These are phyloP conservation scores for Neoitamus cyanurus DNA, from an alignment of 2,888 invertebrate species.

Conservation along the genomic window DNA sequence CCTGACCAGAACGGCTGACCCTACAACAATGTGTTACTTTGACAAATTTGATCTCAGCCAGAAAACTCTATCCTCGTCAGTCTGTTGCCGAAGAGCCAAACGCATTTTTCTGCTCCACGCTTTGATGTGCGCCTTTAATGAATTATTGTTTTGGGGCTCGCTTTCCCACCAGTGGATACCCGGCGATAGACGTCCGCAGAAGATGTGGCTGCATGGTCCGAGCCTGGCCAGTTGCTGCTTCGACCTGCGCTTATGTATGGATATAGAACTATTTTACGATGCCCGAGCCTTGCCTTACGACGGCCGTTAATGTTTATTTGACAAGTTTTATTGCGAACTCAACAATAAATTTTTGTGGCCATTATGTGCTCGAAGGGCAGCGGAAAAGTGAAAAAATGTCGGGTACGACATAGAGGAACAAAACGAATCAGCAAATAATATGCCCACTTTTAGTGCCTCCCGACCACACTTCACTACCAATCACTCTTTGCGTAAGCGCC, in stretches of 20 bases:
- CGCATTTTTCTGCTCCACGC: neutral
- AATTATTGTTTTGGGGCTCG: constrained; percentile 28
- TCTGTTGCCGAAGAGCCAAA: neutral
- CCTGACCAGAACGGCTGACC: neutral
- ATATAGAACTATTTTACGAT: constrained; percentile 18
- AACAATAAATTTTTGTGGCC: constrained; percentile 54
- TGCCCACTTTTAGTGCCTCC: neutral
- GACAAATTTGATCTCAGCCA: constrained; percentile 38
- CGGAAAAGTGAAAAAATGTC: constrained; percentile 32
- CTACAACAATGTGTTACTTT: constrained; percentile 46
- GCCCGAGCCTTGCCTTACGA: constrained; percentile 20
- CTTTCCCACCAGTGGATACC: neutral
- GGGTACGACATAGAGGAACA: constrained; percentile 11
- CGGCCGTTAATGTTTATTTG: constrained; percentile 56
- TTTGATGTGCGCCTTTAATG: constrained; percentile 35
- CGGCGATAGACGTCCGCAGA: neutral
- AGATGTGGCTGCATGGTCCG: neutral
- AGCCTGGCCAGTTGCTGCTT: neutral
- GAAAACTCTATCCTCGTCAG: neutral
- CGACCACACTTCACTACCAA: neutral
- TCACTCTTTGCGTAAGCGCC: neutral
- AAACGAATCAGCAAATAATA: constrained; percentile 11
- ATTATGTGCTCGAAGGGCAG: constrained; percentile 47
- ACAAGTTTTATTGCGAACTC: constrained; percentile 56
- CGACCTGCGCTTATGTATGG: neutral